Evolutionary conservation across 2,113 vertebrate species (phyloP).

Genomic region (Plotosus lineatus): DNA sequence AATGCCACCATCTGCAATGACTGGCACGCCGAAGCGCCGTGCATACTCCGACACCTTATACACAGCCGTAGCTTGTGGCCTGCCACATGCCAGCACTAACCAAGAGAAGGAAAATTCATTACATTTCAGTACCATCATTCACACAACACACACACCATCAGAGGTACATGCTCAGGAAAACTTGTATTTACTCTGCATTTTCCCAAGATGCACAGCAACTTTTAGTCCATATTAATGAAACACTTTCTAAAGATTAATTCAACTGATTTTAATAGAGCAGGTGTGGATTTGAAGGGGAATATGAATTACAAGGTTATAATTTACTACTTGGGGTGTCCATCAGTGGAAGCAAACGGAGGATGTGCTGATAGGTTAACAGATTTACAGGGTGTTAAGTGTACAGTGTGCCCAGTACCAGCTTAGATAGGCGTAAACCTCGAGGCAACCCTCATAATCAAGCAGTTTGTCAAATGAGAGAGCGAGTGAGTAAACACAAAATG

Average conservation of each 20-base stretch:
- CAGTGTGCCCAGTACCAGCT: too few relatives aligned
- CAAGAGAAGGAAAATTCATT: background rate
- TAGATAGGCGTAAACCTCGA: too few relatives aligned
- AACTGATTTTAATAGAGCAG: background rate
- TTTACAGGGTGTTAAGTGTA: too few relatives aligned
- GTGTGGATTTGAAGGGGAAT: background rate
- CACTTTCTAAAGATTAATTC: background rate
- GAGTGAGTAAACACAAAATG: too few relatives aligned
- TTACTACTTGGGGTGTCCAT: background rate
- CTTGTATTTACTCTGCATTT: too few relatives aligned
- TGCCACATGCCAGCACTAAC: constrained; percentile 91
- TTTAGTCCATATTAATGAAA: constrained; percentile 22
- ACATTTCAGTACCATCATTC: background rate
- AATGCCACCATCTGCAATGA: constrained; percentile 95
- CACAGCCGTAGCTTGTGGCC: constrained; percentile 94
- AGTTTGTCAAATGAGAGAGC: too few relatives aligned
- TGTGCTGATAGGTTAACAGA: background rate
- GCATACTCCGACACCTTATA: constrained; percentile 98
- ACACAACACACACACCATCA: background rate
- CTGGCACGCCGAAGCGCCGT: constrained; percentile 87
- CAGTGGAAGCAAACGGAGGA: background rate
- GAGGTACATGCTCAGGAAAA: background rate
- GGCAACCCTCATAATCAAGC: too few relatives aligned
- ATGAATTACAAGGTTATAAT: background rate
- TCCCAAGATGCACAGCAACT: constrained; percentile 13